Conservation (phyloP, 2,797 vertebrate genomes). For the Masticophis lateralis region DNA sequence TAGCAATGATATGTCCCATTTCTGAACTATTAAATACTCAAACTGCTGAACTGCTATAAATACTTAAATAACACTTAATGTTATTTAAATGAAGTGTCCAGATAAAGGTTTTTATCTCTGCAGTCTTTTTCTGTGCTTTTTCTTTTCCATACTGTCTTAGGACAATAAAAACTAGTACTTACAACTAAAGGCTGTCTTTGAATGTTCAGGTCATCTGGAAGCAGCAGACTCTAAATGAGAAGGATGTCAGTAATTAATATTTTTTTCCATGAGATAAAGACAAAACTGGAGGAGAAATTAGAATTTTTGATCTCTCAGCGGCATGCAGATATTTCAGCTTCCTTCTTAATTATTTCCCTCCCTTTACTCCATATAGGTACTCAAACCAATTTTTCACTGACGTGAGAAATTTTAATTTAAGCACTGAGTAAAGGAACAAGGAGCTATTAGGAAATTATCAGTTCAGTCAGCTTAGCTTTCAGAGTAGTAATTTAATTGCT, state of each 20-base stretch:
- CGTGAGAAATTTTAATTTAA: not conserved
- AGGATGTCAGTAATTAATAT: not conserved
- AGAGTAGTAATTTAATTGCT: fast-evolving
- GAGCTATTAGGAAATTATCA: not conserved
- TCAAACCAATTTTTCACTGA: not conserved
- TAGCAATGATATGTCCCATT: not conserved
- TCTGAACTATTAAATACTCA: not conserved
- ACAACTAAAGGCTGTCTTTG: not conserved
- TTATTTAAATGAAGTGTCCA: not conserved
- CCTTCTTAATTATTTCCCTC: not conserved
- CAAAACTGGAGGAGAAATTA: not conserved
- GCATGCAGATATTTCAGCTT: not conserved
- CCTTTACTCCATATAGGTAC: not conserved
- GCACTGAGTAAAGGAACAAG: not conserved
- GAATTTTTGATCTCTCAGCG: not conserved
- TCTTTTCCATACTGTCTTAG: not conserved
- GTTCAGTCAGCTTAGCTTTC: not conserved
- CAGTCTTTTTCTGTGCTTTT: not conserved
- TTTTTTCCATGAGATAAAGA: not conserved
- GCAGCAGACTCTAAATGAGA: not conserved
- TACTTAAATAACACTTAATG: not conserved
- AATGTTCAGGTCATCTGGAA: not conserved
- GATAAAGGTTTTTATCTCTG: not conserved
- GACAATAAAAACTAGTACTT: not conserved
- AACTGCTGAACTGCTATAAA: not conserved